A percentile compares a stretch with the other conserved stretches of the same genome.
Evolutionary conservation across 1,140 invertebrate genomes (phyloP).

Genomic region (Oncopodura yosiiana): DNA sequence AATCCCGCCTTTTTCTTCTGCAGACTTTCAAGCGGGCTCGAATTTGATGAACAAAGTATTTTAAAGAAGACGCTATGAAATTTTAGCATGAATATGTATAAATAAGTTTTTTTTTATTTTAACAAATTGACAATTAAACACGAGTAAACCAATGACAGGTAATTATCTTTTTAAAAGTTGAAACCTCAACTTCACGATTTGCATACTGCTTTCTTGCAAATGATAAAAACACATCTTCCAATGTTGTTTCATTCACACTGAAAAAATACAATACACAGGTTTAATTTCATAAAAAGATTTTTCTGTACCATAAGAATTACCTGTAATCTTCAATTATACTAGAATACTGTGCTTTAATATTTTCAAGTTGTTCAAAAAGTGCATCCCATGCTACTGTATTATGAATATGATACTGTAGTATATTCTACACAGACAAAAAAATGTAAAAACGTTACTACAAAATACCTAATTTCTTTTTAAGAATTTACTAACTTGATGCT

Average conservation of each 20-base stretch:
- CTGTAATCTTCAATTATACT: constrained; percentile 48
- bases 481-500: constrained; percentile 20
- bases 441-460: background rate
- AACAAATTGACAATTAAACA: no score
- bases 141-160: constrained; percentile 12
- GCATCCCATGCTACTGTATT: constrained; percentile 42
- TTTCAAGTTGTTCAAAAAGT: constrained; percentile 50
- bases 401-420: constrained; percentile 48
- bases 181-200: constrained; percentile 9
- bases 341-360: constrained; percentile 38
- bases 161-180: background rate
- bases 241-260: constrained; percentile 52
- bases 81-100: no score
- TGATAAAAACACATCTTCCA: constrained; percentile 49
- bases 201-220: constrained; percentile 37
- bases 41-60: no score
- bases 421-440: constrained; percentile 39
- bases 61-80: no score
- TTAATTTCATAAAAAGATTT: no score
- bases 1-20: no score
- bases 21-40: no score
- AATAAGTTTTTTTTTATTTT: no score
- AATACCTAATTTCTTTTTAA: background rate
- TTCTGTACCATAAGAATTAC: no score
- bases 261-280: no score